Conservation (phyloP, 2,797 vertebrate species). For the Crossoptilon crossoptilon region DNA sequence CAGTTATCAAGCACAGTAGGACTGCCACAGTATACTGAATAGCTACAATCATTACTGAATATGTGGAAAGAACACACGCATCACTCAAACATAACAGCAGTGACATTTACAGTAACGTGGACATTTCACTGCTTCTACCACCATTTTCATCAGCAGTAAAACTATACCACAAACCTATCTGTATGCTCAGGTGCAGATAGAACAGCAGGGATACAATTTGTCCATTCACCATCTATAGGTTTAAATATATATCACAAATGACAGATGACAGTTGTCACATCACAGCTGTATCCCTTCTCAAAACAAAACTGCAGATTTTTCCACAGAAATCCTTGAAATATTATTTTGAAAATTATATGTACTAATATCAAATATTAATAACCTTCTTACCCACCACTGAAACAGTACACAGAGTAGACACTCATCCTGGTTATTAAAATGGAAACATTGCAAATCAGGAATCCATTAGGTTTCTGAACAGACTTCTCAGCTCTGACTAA, state of each 20-base stretch:
- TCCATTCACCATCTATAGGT: neutral
- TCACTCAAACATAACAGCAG: neutral
- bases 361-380: constrained; percentile 11
- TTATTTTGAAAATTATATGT: neutral
- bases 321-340: neutral
- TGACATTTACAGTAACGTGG: constrained; percentile 23
- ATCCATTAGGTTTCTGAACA: neutral
- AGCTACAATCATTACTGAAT: neutral
- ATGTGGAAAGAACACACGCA: neutral
- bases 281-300: neutral
- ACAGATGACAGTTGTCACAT: neutral
- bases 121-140: constrained; percentile 4
- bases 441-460: neutral
- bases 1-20: neutral
- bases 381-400: neutral
- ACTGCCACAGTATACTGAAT: neutral
- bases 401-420: neutral
- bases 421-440: neutral
- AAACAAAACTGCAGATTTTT: neutral
- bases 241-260: neutral
- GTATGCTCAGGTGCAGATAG: neutral
- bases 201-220: neutral
- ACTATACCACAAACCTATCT: neutral
- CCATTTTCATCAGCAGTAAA: neutral
- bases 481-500: neutral